Evolutionary conservation across 2,797 vertebrate genomes (phyloP).

Genomic region (Anolis apletophallus): DNA sequence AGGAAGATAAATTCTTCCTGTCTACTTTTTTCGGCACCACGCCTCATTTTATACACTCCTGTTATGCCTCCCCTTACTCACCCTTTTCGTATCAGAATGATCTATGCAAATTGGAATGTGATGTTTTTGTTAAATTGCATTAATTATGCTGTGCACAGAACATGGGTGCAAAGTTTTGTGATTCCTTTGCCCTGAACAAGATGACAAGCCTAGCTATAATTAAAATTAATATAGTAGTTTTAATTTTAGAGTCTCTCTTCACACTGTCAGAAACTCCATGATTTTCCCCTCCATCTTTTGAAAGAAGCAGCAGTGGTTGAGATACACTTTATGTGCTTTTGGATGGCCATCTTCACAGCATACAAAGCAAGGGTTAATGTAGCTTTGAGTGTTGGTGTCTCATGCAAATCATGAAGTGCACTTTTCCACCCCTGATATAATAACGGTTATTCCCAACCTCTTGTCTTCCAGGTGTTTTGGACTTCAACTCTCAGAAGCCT

Average conservation of each 20-base stretch:
- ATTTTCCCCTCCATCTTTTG: background rate
- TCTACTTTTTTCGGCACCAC: background rate
- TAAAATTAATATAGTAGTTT: background rate
- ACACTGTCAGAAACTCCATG: background rate
- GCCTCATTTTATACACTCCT: background rate
- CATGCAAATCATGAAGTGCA: too few relatives aligned
- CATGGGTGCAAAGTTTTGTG: background rate
- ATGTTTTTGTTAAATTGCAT: background rate
- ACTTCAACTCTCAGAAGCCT: too few relatives aligned
- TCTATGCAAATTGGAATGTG: constrained; percentile 7
- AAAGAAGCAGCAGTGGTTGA: background rate
- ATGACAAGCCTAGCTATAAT: background rate
- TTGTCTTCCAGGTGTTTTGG: too few relatives aligned
- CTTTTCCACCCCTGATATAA: background rate
- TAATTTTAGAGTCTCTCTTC: background rate
- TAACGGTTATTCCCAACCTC: background rate
- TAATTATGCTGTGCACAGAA: background rate
- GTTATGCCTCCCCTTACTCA: background rate
- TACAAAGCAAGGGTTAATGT: too few relatives aligned
- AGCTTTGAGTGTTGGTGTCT: too few relatives aligned
- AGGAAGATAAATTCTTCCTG: background rate
- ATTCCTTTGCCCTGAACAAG: background rate
- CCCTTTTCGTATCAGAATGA: background rate
- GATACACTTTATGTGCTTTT: background rate
- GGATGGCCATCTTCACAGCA: background rate